Percentiles rank a stretch among this genome's conserved stretches.
Evolutionary conservation across 1,140 invertebrate genomes (phyloP).

Genomic region (Lepidurus arcticus): DNA sequence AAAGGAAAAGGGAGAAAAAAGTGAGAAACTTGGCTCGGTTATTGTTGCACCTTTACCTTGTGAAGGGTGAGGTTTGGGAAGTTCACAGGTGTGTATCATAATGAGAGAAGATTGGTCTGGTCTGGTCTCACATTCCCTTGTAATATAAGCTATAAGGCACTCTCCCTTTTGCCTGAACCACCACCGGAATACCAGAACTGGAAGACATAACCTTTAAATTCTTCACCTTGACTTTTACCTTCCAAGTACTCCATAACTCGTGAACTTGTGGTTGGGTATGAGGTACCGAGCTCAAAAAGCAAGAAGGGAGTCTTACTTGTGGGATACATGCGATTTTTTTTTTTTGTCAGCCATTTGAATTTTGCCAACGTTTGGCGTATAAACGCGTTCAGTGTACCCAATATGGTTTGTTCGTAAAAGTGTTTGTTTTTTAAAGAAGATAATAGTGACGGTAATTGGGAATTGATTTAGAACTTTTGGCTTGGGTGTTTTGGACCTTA

Average conservation of each 20-base stretch:
- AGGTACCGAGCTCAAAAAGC: neutral
- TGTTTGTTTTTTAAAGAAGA: neutral
- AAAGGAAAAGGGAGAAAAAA: too few species aligned
- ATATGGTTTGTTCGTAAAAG: neutral
- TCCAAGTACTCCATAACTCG: neutral
- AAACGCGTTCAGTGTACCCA: neutral
- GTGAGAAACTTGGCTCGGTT: too few species aligned
- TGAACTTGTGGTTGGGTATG: conserved; percentile 13
- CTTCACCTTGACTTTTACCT: neutral
- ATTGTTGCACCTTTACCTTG: neutral
- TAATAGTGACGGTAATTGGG: too few species aligned
- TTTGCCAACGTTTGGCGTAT: neutral
- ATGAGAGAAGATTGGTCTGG: neutral
- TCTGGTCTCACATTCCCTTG: neutral
- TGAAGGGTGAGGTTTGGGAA: neutral
- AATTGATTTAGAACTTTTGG: too few species aligned
- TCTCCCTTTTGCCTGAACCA: too few species aligned
- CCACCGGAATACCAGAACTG: too few species aligned
- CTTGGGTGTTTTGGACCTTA: too few species aligned
- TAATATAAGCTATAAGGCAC: too few species aligned
- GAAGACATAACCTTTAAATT: neutral
- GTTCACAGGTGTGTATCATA: neutral
- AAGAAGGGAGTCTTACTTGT: neutral
- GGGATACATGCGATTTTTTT: neutral
- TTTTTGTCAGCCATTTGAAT: neutral